Conservation (phyloP, 2,888 invertebrate genomes). For the Melanargia galathea region DNA sequence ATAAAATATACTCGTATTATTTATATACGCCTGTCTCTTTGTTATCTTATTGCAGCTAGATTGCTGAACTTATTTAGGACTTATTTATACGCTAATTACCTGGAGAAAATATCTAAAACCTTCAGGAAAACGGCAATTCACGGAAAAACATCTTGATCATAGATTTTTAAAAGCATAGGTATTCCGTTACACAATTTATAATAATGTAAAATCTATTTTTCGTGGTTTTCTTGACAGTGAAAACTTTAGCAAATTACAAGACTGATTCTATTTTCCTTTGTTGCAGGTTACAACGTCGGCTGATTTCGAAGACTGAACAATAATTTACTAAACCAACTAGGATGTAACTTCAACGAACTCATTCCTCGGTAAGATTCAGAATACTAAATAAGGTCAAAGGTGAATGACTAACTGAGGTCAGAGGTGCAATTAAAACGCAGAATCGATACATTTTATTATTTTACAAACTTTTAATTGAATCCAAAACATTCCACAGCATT, state of each 20-base stretch:
- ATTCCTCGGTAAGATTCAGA: constrained; percentile 57
- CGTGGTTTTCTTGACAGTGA: too few relatives aligned
- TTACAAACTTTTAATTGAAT: constrained; percentile 67
- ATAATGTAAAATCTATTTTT: too few relatives aligned
- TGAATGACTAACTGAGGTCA: constrained; percentile 21
- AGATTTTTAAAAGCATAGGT: too few relatives aligned
- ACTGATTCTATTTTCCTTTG: constrained; percentile 54
- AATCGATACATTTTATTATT: constrained; percentile 49
- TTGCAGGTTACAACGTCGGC: constrained; percentile 70
- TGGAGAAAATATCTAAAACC: too few relatives aligned
- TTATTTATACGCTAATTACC: too few relatives aligned
- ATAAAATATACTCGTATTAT: too few relatives aligned
- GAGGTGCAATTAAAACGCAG: constrained; percentile 15
- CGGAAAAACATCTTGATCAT: too few relatives aligned
- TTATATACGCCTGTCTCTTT: too few relatives aligned
- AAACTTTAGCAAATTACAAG: not conserved
- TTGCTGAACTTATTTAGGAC: too few relatives aligned
- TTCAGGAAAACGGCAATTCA: too few relatives aligned
- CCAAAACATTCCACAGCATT: constrained; percentile 79
- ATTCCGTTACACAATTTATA: too few relatives aligned
- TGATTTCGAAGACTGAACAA: constrained; percentile 75
- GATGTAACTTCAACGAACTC: constrained; percentile 70
- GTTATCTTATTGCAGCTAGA: too few relatives aligned
- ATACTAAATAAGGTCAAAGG: constrained; percentile 27
- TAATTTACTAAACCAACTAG: constrained; percentile 62